Evolutionary conservation across 2,888 invertebrate genomes (phyloP), one percentile per base, ranked within the genome.

Genomic region (Melinaea marsaeus): DNA sequence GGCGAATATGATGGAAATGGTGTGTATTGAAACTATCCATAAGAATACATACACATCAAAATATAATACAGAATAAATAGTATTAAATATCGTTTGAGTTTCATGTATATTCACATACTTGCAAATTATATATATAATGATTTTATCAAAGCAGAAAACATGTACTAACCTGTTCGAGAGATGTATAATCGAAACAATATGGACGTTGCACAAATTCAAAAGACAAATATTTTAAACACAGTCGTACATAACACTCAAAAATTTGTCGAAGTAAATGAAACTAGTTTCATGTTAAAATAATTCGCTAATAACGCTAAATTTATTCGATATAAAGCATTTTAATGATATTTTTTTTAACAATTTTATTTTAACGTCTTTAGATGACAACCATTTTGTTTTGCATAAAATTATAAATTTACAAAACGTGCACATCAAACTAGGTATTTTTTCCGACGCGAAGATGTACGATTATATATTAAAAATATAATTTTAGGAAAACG

Each of bases 1-100:
- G 35, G 94, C 95, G 73, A 96, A 96, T 85, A 96, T 97, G 95
- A 93, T 94, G 89, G 96, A 96, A 92, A 94, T 97, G 93, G 95
- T 95, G 86, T 84, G 92, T 68, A 57, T 64, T 64, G 55, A 60
- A 61, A 35, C 42, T 61, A 61, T 64, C 33, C 22, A 61, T 55
- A 22, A 22, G 22, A 22, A 22, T 22, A 22, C 22, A 22, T 22
- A 22, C 22, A 22, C 22, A 22, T 22, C 37, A 37, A 37, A 37
- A 6, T 37, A 37, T 37, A 2, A 37, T 6, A 37, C 37, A 37
- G 37, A 4, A 6, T 37, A 37, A 37, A 37, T 37, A 37, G 7
- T 37, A 7, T 37, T 37, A 42, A 42, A 37, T 37, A 37, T 7
- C 37, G 37, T 37, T 37, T 37, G 4, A 37, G 2, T 7, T 37